Percentiles rank a stretch among this genome's conserved stretches.
These are phyloP conservation scores for Drosophila nasuta DNA, from an alignment of 1,140 invertebrate genomes.

Conservation along the genomic window DNA sequence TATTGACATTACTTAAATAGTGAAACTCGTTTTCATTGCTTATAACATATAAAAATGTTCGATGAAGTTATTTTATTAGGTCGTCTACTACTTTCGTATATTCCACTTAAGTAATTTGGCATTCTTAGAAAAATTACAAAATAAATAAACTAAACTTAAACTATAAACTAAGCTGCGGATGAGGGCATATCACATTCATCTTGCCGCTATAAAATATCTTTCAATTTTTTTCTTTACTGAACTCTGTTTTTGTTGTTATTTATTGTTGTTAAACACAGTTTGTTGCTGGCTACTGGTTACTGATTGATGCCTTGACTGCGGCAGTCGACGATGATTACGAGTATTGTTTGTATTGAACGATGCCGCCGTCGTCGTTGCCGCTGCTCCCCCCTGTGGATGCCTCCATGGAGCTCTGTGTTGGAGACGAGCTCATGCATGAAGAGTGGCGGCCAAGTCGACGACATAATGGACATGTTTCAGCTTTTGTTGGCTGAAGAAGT, in stretches of 20 bases:
- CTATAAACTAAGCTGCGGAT: background rate
- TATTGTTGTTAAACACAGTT: conserved; percentile 25
- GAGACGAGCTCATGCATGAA: conserved; percentile 67
- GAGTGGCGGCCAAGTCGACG: conserved; percentile 63
- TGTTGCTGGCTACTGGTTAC: conserved; percentile 32
- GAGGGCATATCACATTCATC: conserved; percentile 26
- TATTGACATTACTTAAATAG: too few relatives aligned
- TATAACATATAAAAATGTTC: too few relatives aligned
- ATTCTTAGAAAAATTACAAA: too few relatives aligned
- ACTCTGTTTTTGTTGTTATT: conserved; percentile 13
- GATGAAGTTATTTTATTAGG: too few relatives aligned
- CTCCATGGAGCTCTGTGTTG: conserved; percentile 8
- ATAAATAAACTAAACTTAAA: background rate
- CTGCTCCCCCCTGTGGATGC: conserved; percentile 7
- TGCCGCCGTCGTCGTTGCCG: background rate
- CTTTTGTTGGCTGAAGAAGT: conserved; percentile 76
- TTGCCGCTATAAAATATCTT: background rate
- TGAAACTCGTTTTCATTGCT: too few relatives aligned
- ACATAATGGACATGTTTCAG: conserved; percentile 82
- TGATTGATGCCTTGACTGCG: conserved; percentile 43
- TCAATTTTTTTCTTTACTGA: conserved; percentile 3
- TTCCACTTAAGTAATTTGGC: too few relatives aligned
- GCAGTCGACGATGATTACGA: conserved; percentile 42
- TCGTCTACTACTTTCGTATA: too few relatives aligned
- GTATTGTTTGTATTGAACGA: conserved; percentile 60